Base-by-base conservation (phyloP, 2,888 invertebrate genomes). In the Crematogaster levior region DNA sequence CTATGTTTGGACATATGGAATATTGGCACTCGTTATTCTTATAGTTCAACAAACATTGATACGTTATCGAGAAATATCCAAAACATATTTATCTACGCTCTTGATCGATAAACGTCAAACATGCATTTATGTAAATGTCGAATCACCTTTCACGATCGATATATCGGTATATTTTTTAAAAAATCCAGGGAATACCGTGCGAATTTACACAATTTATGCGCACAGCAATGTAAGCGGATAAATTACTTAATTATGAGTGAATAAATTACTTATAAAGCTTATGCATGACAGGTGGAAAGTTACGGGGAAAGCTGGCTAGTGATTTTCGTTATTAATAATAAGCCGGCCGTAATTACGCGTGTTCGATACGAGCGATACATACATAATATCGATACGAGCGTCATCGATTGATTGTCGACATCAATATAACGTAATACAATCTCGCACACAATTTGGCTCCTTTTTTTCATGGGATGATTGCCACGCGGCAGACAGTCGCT, bases 371-470 rank as follows among this genome's bases (percentile, higher is more conserved):
- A 34, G 10, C 34, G 61, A 66, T 48, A 51, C 43, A 30, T 30
- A 58, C 61, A 63, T 48, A 75, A 81, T 65, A 56, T 77, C 56
- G 51, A 81, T 37, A 65, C 75, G 34, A 66, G 70, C 74, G 61
- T 75, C 75, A 53, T 79, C 88, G 86, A 88, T 88, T 85, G 83
- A 88, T 88, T 86, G 82, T 51, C 75, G 27, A 53, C 80, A 79
- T 85, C 81, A 63, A 43, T 75, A 75, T 77, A 87, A 86, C 68
- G 82, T 81, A 87, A 82, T n/a, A n/a, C n/a, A n/a, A n/a, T n/a
- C n/a, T 81, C 82, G 85, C 87, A 79, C 72, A 80, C 61, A 80
- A 85, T 85, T 77, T 65, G 66, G 70, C 63, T 61, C 18, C 15
- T 21, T 48, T 34, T 72, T n/a, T 61, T 73, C 24, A 40, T 12